Evolutionary conservation across 2,797 vertebrate species (phyloP).

Genomic region (Holocentrus rufus): DNA sequence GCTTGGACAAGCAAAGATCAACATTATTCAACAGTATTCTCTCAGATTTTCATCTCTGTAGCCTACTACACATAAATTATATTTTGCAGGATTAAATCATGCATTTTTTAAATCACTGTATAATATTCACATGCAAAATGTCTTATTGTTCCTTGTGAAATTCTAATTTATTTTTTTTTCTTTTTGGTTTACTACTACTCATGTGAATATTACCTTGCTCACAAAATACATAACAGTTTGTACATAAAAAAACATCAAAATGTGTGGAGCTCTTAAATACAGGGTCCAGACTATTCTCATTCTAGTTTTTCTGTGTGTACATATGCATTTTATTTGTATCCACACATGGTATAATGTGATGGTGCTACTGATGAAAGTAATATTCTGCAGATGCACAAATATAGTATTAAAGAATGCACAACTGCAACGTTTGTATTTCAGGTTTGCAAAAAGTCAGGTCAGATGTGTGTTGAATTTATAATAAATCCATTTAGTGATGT

Average conservation of each 20-base stretch:
- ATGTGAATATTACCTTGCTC: conserved; percentile 11
- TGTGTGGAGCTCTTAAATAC: conserved; percentile 1
- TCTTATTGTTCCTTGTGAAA: conserved; percentile 20
- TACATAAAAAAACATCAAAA: too few relatives aligned
- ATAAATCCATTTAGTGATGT: background rate
- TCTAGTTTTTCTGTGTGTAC: conserved; percentile 25
- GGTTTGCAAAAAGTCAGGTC: background rate
- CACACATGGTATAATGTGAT: conserved; percentile 33
- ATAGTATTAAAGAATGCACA: conserved; percentile 9
- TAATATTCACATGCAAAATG: conserved; percentile 45
- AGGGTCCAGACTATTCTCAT: background rate
- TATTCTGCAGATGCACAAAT: background rate
- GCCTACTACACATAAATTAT: conserved; percentile 24
- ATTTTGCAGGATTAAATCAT: conserved; percentile 41
- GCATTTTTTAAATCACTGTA: conserved; percentile 42
- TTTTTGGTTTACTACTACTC: conserved; percentile 24
- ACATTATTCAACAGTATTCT: background rate
- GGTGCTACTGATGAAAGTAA: conserved; percentile 53
- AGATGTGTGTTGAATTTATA: background rate
- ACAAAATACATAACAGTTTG: conserved; percentile 24
- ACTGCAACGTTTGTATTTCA: conserved; percentile 15
- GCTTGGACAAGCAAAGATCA: background rate
- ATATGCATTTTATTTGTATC: conserved; percentile 15
- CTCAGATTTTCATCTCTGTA: background rate
- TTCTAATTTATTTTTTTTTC: conserved; percentile 57